A percentile compares a stretch with the other conserved stretches of the same genome.
These are phyloP conservation scores for Oreochromis aureus DNA, from an alignment of 2,113 vertebrate genomes.

Conservation along the genomic window DNA sequence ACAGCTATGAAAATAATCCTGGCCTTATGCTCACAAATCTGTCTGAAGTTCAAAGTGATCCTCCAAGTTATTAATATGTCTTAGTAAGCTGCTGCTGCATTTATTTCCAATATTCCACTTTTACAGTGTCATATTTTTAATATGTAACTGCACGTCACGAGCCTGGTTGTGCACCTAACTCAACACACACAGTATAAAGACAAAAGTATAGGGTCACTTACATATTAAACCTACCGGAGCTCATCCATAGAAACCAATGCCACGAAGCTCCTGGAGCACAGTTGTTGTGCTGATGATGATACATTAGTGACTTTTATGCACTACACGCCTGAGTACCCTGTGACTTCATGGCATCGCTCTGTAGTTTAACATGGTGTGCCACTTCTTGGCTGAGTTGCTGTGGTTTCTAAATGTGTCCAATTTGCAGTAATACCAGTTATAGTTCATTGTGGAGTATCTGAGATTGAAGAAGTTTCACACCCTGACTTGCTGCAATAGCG, in stretches of 20 bases:
- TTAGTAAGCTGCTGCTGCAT: background rate
- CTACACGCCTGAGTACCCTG: background rate
- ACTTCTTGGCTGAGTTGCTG: background rate
- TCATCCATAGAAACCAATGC: background rate
- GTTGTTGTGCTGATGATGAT: background rate
- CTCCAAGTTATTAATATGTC: background rate
- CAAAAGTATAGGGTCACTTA: background rate
- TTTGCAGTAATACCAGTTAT: background rate
- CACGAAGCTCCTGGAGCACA: background rate
- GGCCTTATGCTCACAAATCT: background rate
- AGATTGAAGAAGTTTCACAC: background rate
- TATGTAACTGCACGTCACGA: background rate
- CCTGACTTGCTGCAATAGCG: background rate
- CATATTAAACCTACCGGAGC: background rate
- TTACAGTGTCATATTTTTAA: background rate
- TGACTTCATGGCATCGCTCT: rapidly evolving
- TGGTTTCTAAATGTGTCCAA: background rate
- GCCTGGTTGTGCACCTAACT: background rate
- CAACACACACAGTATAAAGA: background rate
- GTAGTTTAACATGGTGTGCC: background rate
- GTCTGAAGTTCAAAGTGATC: background rate
- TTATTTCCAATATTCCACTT: background rate
- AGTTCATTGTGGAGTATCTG: background rate
- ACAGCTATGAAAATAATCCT: background rate
- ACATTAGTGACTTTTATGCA: background rate